These are phyloP conservation scores for Styela clava DNA, from an alignment of 23 tunicate genomes.

Conservation along the genomic window DNA sequence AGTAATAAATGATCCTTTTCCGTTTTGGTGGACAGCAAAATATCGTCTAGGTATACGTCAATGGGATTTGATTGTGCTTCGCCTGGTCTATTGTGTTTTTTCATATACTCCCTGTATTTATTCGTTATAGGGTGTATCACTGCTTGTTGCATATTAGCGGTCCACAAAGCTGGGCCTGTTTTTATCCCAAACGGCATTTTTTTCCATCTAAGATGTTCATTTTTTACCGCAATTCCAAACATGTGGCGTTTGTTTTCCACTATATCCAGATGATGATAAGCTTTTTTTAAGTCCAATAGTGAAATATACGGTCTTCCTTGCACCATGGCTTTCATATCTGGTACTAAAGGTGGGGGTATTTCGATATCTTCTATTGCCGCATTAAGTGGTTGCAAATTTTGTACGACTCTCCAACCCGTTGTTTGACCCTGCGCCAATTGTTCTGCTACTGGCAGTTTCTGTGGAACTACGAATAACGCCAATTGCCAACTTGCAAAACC, in stretches of 20 bases:
- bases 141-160: neutral
- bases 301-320: too few relatives aligned
- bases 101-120: neutral
- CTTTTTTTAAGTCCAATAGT: too few relatives aligned
- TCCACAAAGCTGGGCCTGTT: too few relatives aligned
- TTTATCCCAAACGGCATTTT: too few relatives aligned
- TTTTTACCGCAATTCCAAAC: too few relatives aligned
- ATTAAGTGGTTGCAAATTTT: too few relatives aligned
- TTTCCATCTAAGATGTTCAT: too few relatives aligned
- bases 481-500: constrained; percentile 17
- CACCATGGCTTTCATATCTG: too few relatives aligned
- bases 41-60: constrained; percentile 25
- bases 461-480: neutral
- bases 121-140: neutral
- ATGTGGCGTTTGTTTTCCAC: too few relatives aligned
- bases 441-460: neutral
- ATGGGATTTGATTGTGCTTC: constrained; percentile 1
- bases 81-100: neutral
- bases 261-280: too few relatives aligned
- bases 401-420: neutral
- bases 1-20: constrained; percentile 6
- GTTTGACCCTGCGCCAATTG: neutral
- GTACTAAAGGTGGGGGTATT: too few relatives aligned
- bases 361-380: too few relatives aligned
- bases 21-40: constrained; percentile 3